Base-by-base conservation (phyloP, 2,113 vertebrate genomes). In the Clupea harengus region DNA sequence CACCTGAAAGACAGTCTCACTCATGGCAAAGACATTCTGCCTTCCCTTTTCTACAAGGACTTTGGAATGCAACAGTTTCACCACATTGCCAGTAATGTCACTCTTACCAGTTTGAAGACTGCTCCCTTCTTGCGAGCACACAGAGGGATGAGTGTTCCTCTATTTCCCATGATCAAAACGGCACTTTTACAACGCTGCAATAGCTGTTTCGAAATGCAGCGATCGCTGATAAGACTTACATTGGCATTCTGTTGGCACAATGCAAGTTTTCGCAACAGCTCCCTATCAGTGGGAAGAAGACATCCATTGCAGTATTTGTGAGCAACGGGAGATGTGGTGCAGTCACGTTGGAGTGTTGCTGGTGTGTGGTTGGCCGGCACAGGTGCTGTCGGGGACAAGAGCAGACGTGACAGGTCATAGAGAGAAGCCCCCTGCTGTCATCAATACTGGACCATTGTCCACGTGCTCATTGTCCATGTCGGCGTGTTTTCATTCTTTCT, bases 1-100 rank as follows among this genome's bases (percentile, higher is more conserved):
- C 87, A 57, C 85, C 67, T 88, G 57, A 86, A 91, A 92, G 88
- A 92, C 90, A 91, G 81, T 22, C 52, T 39, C 39, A 2, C 17
- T 46, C 72, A 25, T 5, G 13, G 28, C n/a, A 64, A 11, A 32
- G 64, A 10, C 28, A 28, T 28, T 8, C 64, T 72, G 64, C 25
- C 10, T 7, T 49, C n/a, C 18, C 64, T 67, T 67, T n/a, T 15
- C 11, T 11, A 52, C 2, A 7, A 6, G 9, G 0, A 49, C 47
- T 64, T n/a, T 25, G 28, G 9, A 72, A 11, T 72, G 60, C 64
- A 72, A 72, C 64, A 72, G 64, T 72, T 72, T 72, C 64, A 72
- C 64, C 64, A 72, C 64, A 72, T 72, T 72, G 85, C 49, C 80
- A 85, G 44, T 13, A 15, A 7, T 80, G 46, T 72, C 67, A 85